Evolutionary conservation across 1,140 invertebrate genomes (phyloP), one percentile per base, ranked within the genome.

Genomic region (Hetaerina americana): DNA sequence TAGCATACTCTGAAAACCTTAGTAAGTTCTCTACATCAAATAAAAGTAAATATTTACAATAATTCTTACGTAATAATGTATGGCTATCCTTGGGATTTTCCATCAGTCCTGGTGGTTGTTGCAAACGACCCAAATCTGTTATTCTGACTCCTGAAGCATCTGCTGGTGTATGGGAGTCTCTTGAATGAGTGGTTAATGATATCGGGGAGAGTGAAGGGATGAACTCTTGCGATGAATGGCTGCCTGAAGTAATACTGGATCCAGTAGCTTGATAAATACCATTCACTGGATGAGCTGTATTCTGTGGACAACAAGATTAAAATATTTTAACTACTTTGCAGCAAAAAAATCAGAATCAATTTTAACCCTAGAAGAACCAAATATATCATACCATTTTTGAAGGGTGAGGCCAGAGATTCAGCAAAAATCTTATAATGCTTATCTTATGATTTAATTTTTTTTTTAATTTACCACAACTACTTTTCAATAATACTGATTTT

Each of bases 251-350:
- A 57, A 49, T 28, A 68, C 66, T 31, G 15, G 71, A 27, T 26
- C 80, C 80, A 27, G 86, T 84, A 66, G 85, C 89, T 76, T 89
- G 87, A 78, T 92, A 93, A 77, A 92, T 87, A 70, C 91, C 91
- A 80, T 93, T 92, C 18, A 93, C 89, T 71, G 92, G 92, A 84
- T 93, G 92, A 40, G 92, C 92, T 75, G 92, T 94, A 80, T 94
- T 94, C 90, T 92, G 81, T 29, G 86, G 86, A 74, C 73, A 76
- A 76, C 2, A 2, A 57, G 22, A 57, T 57, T 18, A 18, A 8
- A 40, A 8, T 40, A 40, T 40, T n/a, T n/a, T n/a, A n/a, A n/a
- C n/a, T n/a, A n/a, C n/a, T n/a, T n/a, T n/a, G n/a, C n/a, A n/a
- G n/a, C n/a, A n/a, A n/a, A n/a, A n/a, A n/a, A n/a, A n/a, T n/a